Evolutionary conservation across 2,113 vertebrate species (phyloP).

Genomic region (Charina bottae): DNA sequence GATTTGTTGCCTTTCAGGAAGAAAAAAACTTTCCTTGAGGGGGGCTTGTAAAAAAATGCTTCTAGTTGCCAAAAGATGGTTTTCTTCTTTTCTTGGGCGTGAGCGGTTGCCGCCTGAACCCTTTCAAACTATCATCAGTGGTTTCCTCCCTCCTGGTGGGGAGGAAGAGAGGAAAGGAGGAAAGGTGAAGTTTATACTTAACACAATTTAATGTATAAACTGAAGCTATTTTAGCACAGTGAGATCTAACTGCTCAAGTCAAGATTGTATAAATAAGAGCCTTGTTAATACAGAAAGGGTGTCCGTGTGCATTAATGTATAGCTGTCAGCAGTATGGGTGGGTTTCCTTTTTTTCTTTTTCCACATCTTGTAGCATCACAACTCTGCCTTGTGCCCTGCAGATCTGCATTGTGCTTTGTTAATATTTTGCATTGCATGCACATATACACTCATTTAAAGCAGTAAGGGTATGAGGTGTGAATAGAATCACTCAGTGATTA

Average conservation of each 20-base stretch:
- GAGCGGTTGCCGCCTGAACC: accelerated
- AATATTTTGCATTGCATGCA: neutral
- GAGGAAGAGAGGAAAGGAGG: neutral
- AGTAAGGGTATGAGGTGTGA: neutral
- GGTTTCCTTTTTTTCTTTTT: neutral
- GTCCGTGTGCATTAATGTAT: neutral
- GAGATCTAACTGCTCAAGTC: neutral
- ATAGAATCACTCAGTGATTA: neutral
- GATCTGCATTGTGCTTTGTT: neutral
- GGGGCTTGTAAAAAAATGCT: neutral
- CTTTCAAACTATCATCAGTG: neutral
- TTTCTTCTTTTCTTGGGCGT: conserved; percentile 10
- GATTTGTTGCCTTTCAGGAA: conserved; percentile 25
- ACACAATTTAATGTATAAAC: neutral
- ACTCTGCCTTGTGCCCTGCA: neutral
- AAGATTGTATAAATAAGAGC: neutral
- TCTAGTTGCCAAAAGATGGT: neutral
- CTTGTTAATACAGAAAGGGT: neutral
- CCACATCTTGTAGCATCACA: neutral
- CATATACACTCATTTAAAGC: neutral
- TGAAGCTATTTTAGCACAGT: neutral
- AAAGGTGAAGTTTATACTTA: neutral
- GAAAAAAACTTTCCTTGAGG: conserved; percentile 28
- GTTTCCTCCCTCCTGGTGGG: accelerated
- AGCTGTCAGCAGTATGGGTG: neutral